Evolutionary conservation across 2,888 invertebrate genomes (phyloP), one percentile per base, ranked within the genome.

Genomic region (Orchesella flavescens): DNA sequence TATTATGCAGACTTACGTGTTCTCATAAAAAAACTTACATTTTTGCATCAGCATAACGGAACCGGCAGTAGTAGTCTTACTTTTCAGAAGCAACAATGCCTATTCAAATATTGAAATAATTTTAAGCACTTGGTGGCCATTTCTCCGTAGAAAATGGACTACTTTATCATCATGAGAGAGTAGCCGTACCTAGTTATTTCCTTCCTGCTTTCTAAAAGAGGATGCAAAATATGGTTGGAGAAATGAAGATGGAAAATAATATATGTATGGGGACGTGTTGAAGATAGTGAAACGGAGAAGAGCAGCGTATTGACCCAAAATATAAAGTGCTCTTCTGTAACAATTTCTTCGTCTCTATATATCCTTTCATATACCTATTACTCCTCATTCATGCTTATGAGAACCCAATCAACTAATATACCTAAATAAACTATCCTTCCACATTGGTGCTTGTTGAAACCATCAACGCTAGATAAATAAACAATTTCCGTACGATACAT

Each of bases 151-250:
- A 17, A 57, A 57, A 19, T 57, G 57, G 17, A 17, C 9, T 57
- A 17, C n/a, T 57, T 57, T 10, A 57, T 17, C 19, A 57, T 57
- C 19, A 57, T 57, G 57, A 57, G 34, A 34, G 34, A 4, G 2
- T 23, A 3, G 55, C n/a, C 55, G 34, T 71, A 71, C 71, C 71
- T 71, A 71, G 55, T 53, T 71, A 71, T 71, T 71, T 71, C 71
- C 71, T 71, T 71, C 71, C 71, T 71, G 55, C 10, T 71, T 71
- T 49, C 17, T 17, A 34, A 7, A 34, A 34, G 34, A 34, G 57
- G 57, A 57, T 10, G 17, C 17, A 57, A 57, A 57, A 4, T 34
- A 34, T 34, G 34, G 34, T 34, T 7, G 2, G 2, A 4, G 34
- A 7, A 34, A 34, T 34, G 34, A 34, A 34, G 34, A 34, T 34